phyloP scores from a whole-genome alignment of 2,113 vertebrate genomes.

The Promerops cafer region DNA sequence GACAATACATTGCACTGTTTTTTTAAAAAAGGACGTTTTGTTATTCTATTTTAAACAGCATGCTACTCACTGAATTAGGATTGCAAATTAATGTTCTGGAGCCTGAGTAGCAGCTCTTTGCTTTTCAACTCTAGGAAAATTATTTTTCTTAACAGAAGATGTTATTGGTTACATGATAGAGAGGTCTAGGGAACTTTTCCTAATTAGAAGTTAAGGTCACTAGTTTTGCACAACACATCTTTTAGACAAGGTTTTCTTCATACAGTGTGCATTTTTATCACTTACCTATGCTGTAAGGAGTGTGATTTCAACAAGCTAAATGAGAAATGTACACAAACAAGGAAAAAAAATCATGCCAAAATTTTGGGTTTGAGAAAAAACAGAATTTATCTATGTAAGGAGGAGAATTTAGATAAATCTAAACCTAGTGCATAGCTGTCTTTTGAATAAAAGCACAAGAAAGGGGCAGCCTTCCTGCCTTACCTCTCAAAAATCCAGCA shows the following conservation, averaged over 20 bases:
- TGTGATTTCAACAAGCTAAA: background rate
- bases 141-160: background rate
- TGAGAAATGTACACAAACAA: background rate
- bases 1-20: background rate
- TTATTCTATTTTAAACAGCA: conserved; percentile 31
- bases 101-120: conserved; percentile 15
- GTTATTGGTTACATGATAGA: background rate
- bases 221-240: background rate
- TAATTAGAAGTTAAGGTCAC: background rate
- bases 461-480: background rate
- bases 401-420: background rate
- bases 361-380: background rate
- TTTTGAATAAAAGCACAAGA: background rate
- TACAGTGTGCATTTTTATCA: background rate
- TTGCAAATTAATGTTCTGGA: background rate
- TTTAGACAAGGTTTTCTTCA: background rate
- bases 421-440: background rate
- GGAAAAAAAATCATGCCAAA: background rate
- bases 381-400: background rate
- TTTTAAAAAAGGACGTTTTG: background rate
- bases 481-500: background rate
- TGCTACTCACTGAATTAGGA: conserved; percentile 3
- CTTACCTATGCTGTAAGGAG: background rate
- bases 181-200: background rate
- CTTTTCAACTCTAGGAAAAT: conserved; percentile 1